phyloP scores from a whole-genome alignment of 2,797 vertebrate species.

The Channa striata region DNA sequence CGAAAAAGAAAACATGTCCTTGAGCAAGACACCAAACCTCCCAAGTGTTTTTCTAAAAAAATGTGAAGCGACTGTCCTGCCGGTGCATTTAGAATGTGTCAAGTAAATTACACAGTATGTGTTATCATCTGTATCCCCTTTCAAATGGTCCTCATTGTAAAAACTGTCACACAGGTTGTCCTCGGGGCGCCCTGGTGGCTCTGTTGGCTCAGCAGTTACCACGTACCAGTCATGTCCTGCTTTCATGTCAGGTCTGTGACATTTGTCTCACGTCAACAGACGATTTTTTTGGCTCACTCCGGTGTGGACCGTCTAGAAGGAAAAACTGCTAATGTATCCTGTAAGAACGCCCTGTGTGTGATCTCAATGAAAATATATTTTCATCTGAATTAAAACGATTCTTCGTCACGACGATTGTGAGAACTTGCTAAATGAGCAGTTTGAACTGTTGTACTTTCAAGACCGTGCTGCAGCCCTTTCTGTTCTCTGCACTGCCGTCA shows the following conservation, averaged over 20 bases:
- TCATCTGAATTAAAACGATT: neutral
- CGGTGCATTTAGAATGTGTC: constrained; percentile 13
- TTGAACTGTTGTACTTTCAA: constrained; percentile 21
- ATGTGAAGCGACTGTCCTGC: constrained; percentile 14
- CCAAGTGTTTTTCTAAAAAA: constrained; percentile 34
- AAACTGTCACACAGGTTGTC: constrained; percentile 34
- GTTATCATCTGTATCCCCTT: neutral
- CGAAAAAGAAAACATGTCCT: constrained; percentile 39
- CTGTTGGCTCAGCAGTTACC: constrained; percentile 35
- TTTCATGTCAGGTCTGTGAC: constrained; percentile 41
- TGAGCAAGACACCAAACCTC: constrained; percentile 37
- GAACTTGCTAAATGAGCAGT: constrained; percentile 20
- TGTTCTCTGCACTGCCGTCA: constrained; percentile 35
- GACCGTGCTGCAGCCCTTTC: constrained; percentile 30
- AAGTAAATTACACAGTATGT: constrained; percentile 8
- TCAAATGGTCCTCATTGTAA: constrained; percentile 17
- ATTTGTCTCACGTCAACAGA: constrained; percentile 38
- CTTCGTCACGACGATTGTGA: neutral
- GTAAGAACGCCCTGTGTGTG: neutral
- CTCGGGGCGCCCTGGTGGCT: constrained; percentile 40
- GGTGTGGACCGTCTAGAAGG: neutral
- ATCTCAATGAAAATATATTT: constrained; percentile 9
- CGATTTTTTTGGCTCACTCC: neutral
- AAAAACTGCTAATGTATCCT: neutral
- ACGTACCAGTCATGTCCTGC: constrained; percentile 31